phyloP scores from a whole-genome alignment of 2,113 vertebrate genomes.

The Lasiurus cinereus region DNA sequence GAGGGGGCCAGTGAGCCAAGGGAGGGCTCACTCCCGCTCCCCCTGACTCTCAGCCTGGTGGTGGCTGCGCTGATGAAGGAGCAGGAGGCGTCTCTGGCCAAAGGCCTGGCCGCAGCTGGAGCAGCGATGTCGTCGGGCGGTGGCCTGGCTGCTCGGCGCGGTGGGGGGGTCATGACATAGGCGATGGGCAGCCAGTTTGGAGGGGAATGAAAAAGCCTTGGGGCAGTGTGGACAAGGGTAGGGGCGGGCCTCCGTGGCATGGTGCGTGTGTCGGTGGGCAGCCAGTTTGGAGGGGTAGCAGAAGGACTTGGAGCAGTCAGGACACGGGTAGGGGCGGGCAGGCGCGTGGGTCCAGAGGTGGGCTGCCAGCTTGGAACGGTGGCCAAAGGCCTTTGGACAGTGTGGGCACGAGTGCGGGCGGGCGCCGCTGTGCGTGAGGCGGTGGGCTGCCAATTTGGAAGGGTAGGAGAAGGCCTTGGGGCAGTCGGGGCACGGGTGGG shows the following conservation, averaged over 20 bases:
- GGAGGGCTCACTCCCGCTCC: slow-evolving; percentile 59
- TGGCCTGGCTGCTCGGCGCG: not conserved
- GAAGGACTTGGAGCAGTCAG: slow-evolving; percentile 86
- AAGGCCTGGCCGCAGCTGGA: slow-evolving; percentile 81
- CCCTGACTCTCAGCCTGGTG: slow-evolving; percentile 61
- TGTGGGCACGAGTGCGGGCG: slow-evolving; percentile 80
- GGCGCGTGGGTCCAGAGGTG: slow-evolving; percentile 83
- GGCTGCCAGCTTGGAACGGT: slow-evolving; percentile 84
- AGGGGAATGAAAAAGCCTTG: slow-evolving; percentile 83
- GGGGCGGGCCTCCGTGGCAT: slow-evolving; percentile 85
- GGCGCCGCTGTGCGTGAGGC: slow-evolving; percentile 85
- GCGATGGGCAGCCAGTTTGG: slow-evolving; percentile 81
- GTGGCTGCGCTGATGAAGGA: slow-evolving; percentile 83
- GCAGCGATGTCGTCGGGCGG: slow-evolving; percentile 56
- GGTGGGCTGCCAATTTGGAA: slow-evolving; percentile 84
- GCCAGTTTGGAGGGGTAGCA: slow-evolving; percentile 85
- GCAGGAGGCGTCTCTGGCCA: slow-evolving; percentile 82
- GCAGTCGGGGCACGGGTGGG: slow-evolving; percentile 83
- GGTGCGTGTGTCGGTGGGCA: slow-evolving; percentile 84
- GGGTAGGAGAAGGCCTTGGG: slow-evolving; percentile 78
- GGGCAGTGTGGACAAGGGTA: slow-evolving; percentile 85
- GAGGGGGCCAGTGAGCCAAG: not conserved
- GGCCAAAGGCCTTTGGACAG: slow-evolving; percentile 85
- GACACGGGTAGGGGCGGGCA: slow-evolving; percentile 79
- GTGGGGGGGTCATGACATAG: slow-evolving; percentile 79